Conservation (phyloP, 2,888 invertebrate species). For the Mesopsocus fuscifrons region DNA sequence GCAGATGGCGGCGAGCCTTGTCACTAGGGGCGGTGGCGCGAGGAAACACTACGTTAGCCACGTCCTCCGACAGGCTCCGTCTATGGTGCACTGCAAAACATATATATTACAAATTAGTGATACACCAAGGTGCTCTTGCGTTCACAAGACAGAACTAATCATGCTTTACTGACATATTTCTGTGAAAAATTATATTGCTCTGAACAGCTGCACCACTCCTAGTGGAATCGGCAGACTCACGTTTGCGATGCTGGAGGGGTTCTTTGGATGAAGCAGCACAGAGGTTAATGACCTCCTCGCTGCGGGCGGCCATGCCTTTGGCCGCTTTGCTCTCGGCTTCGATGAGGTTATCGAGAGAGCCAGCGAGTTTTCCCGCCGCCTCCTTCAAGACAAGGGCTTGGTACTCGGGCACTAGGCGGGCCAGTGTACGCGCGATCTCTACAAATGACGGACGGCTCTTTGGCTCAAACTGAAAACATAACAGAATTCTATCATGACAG, state of each 20-base stretch:
- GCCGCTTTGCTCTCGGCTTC: slow-evolving; percentile 19
- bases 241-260: slow-evolving; percentile 21
- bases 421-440: slow-evolving; percentile 48
- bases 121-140: not conserved
- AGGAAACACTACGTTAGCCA: slow-evolving; percentile 36
- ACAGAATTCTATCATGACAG: slow-evolving; percentile 10
- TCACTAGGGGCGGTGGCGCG: slow-evolving; percentile 47
- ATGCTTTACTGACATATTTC: no score
- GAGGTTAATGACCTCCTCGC: slow-evolving; percentile 25
- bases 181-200: no score
- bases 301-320: slow-evolving; percentile 24
- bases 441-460: slow-evolving; percentile 73
- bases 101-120: no score
- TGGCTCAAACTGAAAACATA: slow-evolving; percentile 54
- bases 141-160: no score
- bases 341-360: slow-evolving; percentile 15
- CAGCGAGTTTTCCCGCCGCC: slow-evolving; percentile 18
- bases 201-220: no score
- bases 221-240: slow-evolving; percentile 16
- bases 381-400: slow-evolving; percentile 15
- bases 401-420: slow-evolving; percentile 25
- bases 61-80: slow-evolving; percentile 54
- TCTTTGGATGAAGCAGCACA: slow-evolving; percentile 15
- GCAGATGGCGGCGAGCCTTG: slow-evolving; percentile 48
- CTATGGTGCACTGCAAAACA: slow-evolving; percentile 38